Base-by-base conservation (phyloP, 2,113 vertebrate species). In the Nasalis larvatus region DNA sequence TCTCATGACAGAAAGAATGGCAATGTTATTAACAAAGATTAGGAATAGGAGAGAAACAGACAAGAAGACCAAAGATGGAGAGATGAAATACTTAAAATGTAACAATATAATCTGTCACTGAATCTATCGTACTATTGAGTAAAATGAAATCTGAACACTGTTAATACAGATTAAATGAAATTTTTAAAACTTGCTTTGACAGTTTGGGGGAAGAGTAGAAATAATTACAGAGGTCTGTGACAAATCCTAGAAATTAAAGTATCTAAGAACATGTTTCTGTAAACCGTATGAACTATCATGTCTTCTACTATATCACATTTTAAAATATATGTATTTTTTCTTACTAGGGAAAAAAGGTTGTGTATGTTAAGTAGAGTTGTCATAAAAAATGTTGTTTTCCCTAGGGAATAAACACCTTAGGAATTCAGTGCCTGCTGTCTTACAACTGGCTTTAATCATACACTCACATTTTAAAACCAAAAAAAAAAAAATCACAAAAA, bases 161-260 rank as follows among this genome's bases (percentile, higher is more conserved):
- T 89, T 95, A 86, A 63, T 92, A 93, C 40, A 71, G 54, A 68
- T 35, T 47, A 94, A 94, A 73, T 52, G 83, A 83, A 66, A 47
- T 85, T 83, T 27, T 10, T 2, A 11, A 85, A 86, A 95, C 68
- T 32, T 86, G 68, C 58, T 97, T 96, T 96, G 80, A 86, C 88
- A 73, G 37, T 52, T 60, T 89, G n/a, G 6, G 45, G 42, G 14
- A 52, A 86, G 68, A 74, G 80, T 93, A 95, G 90, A 93, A 96
- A 92, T 94, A 86, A 94, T 52, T 95, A 83, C 45, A 69, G 86
- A 97, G 23, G 32, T 78, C 32, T 93, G 6, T 93, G 90, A 91
- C 74, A 93, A 95, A 37, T 74, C 60, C 21, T 30, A 86, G 60
- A 76, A 92, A 97, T 37, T 42, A 86, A 52, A 93, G 92, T 56